Percentiles rank a stretch among this genome's conserved stretches.
These are phyloP conservation scores for Cheilosia variabilis DNA, from an alignment of 2,888 invertebrate species.

Conservation along the genomic window DNA sequence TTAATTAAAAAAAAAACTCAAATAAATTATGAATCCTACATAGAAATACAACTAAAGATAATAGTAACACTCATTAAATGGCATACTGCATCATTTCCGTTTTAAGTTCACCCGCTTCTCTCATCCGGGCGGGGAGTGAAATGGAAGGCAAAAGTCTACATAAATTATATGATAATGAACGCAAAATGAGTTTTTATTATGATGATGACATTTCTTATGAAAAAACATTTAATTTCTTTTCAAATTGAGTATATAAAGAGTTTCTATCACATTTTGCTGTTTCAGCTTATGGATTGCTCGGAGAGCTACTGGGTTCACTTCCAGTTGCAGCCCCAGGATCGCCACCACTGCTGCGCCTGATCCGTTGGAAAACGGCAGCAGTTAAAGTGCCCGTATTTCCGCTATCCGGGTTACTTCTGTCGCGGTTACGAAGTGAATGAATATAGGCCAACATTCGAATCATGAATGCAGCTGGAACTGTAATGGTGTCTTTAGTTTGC, in stretches of 20 bases:
- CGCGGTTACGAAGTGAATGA: conserved; percentile 86
- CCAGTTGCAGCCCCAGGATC: conserved; percentile 16
- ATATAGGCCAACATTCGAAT: conserved; percentile 89
- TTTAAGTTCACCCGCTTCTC: conserved; percentile 6
- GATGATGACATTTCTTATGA: conserved; percentile 5
- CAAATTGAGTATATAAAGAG: conserved; percentile 18
- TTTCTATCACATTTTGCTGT: conserved; percentile 48
- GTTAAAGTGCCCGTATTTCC: conserved; percentile 21
- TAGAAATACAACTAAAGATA: background rate
- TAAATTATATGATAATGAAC: conserved; percentile 2
- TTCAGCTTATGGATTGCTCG: conserved; percentile 20
- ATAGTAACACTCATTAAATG: conserved; percentile 17
- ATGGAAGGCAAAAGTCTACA: conserved; percentile 17
- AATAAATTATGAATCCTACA: conserved; percentile 25
- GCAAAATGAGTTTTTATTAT: conserved; percentile 20
- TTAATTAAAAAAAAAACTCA: conserved; percentile 38
- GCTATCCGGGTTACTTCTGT: conserved; percentile 69
- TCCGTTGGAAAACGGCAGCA: conserved; percentile 47
- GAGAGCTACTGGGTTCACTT: conserved; percentile 25
- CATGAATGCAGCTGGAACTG: conserved; percentile 94
- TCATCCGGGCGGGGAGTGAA: conserved; percentile 5
- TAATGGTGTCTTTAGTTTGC: conserved; percentile 93
- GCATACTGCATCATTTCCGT: background rate
- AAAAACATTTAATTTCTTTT: conserved; percentile 27
- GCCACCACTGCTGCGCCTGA: conserved; percentile 38